Base-by-base conservation (phyloP, 2,113 vertebrate genomes). In the Lichenostomus cassidix region DNA sequence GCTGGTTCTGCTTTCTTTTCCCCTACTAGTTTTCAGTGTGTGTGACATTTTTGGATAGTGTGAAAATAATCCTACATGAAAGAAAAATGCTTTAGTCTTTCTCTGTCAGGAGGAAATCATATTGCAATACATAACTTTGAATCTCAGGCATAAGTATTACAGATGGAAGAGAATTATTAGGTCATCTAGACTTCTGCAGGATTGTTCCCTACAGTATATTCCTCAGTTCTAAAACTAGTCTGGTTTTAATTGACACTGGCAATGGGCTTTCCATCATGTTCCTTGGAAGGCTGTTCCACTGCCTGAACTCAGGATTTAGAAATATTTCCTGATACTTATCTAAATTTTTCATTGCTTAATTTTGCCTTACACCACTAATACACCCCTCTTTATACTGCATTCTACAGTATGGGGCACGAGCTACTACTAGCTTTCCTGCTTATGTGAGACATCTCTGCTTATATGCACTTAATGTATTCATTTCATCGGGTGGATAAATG, bases 151-250 rank as follows among this genome's bases (percentile, higher is more conserved):
- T 81, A 89, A 96, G 76, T 60, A 75, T 76, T 92, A 78, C 79
- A 93, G 90, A 94, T 84, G 76, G 80, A 90, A 90, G 88, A 94
- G 90, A 94, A 58, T 95, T 95, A 94, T 88, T 92, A 95, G 89
- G 93, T 96, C 91, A 95, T 95, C 87, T 79, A 85, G 73, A 65
- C 58, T 92, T 50, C 60, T 35, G 62, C 58, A 73, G 69, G 86
- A 89, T 90, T 93, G 85, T 93, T 97, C 90, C 93, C 88, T 60
- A 82, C 83, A 93, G 88, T 89, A 68, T 60, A 93, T 84, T 94
- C 44, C 62, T 37, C 44, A 58, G 62, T 71, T 70, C 86, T 90
- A 82, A 96, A 95, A 89, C 92, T 86, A 90, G 69, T 89, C 73
- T 87, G 68, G 73, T 94, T 95, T 94, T 97, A 96, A 96, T 89